Evolutionary conservation across 2,113 vertebrate species (phyloP).

Genomic region (Chaetops frenatus): DNA sequence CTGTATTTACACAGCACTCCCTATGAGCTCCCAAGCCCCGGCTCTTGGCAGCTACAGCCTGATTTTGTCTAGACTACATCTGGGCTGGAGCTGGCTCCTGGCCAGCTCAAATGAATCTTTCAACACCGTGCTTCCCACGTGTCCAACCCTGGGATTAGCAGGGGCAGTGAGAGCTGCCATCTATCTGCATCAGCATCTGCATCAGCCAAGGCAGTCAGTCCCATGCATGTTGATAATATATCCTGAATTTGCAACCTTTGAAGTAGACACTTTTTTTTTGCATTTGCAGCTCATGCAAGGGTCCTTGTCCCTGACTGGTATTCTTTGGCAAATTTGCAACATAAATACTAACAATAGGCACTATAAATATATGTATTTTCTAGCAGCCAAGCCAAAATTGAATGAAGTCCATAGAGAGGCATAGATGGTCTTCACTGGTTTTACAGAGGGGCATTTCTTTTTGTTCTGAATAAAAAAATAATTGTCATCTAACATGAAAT

Average conservation of each 20-base stretch:
- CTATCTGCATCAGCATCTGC: background rate
- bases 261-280: background rate
- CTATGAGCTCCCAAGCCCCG: background rate
- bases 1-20: background rate
- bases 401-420: background rate
- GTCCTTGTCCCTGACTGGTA: background rate
- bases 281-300: background rate
- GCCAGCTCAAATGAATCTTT: constrained; percentile 37
- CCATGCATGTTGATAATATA: background rate
- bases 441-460: background rate
- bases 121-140: background rate
- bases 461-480: background rate
- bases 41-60: constrained; percentile 3
- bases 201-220: background rate
- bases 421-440: background rate
- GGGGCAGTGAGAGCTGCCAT: background rate
- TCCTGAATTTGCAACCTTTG: background rate
- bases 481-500: background rate
- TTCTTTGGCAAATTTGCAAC: background rate
- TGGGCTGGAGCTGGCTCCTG: constrained; percentile 7
- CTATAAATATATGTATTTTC: background rate
- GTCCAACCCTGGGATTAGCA: background rate
- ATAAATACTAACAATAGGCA: background rate
- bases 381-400: background rate
- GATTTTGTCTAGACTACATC: constrained; percentile 52